Base-by-base conservation (phyloP, 2,888 invertebrate genomes). In the Chrysolina oricalcia region DNA sequence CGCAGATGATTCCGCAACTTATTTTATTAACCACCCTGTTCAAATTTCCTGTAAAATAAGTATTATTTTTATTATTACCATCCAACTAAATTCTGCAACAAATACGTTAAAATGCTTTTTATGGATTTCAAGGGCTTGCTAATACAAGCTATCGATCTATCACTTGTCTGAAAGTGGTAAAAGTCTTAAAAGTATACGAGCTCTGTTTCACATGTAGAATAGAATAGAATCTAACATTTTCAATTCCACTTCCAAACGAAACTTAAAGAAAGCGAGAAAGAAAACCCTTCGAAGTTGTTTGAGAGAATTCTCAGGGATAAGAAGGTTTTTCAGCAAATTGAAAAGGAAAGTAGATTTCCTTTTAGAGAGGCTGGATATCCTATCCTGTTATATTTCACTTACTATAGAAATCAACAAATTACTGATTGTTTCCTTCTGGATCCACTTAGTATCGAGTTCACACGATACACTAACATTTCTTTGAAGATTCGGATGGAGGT, bases 311-410 rank as follows among this genome's bases (percentile, higher is more conserved):
- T 9, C n/a, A 46, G 46, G 46, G 46, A 46, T 15, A 6, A 46
- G n/a, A 46, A 46, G 46, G 46, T 46, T 46, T 46, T 46, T 46
- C 15, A 46, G 46, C 13, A 46, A 46, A 46, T 46, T 46, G 46
- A 46, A 46, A 46, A 8, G n/a, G 6, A 46, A n/a, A 46, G 46
- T 46, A 15, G 46, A 46, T 46, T n/a, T n/a, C 46, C 46, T 46
- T 46, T 15, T n/a, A 15, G 46, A 46, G n/a, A n/a, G 46, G 46
- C n/a, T 46, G 13, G 46, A 15, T n/a, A 46, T 46, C n/a, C 46
- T 46, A n/a, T 46, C 46, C 46, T 35, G 43, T 43, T 46, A 13
- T 15, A n/a, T 46, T 46, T 46, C 46, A 15, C 3, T 15, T 15
- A 3, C 46, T 46, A 13, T 46, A 13, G 46, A 46, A 46, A 46